These are phyloP conservation scores for Octodon degus DNA, from an alignment of 2,113 vertebrate genomes.

Conservation along the genomic window DNA sequence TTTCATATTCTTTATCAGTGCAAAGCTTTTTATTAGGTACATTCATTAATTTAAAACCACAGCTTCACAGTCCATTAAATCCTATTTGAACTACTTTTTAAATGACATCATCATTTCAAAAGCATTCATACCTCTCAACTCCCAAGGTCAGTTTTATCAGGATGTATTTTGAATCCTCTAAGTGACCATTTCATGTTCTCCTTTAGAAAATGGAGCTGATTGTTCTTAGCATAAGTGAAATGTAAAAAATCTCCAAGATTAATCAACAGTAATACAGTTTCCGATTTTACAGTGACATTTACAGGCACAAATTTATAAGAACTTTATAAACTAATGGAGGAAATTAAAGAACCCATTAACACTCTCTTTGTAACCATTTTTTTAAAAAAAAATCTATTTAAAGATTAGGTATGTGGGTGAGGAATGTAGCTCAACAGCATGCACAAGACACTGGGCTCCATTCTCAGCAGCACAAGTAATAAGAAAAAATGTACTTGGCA, in stretches of 20 bases:
- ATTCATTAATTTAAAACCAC: conserved; percentile 66
- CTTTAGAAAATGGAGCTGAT: conserved; percentile 60
- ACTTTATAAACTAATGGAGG: conserved; percentile 52
- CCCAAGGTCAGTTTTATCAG: conserved; percentile 46
- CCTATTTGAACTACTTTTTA: conserved; percentile 52
- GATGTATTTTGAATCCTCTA: conserved; percentile 56
- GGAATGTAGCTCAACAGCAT: background rate
- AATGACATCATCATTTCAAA: conserved; percentile 63
- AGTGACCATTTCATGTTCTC: conserved; percentile 1
- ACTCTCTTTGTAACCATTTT: background rate
- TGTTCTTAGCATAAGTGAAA: conserved; percentile 39
- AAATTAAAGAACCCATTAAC: conserved; percentile 41
- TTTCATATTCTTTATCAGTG: conserved; percentile 57
- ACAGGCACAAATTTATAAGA: conserved; percentile 26
- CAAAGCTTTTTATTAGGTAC: conserved; percentile 63
- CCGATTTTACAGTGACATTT: conserved; percentile 54
- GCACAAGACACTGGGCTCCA: background rate
- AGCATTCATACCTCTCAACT: conserved; percentile 23
- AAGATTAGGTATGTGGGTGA: background rate
- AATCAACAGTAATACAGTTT: conserved; percentile 37
- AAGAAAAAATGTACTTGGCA: background rate
- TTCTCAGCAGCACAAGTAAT: background rate
- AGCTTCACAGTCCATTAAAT: conserved; percentile 63
- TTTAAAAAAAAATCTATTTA: background rate
- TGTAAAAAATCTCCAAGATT: conserved; percentile 20